Evolutionary conservation across 2,113 vertebrate species (phyloP).

Genomic region (zebrafish (Danio rerio)): DNA sequence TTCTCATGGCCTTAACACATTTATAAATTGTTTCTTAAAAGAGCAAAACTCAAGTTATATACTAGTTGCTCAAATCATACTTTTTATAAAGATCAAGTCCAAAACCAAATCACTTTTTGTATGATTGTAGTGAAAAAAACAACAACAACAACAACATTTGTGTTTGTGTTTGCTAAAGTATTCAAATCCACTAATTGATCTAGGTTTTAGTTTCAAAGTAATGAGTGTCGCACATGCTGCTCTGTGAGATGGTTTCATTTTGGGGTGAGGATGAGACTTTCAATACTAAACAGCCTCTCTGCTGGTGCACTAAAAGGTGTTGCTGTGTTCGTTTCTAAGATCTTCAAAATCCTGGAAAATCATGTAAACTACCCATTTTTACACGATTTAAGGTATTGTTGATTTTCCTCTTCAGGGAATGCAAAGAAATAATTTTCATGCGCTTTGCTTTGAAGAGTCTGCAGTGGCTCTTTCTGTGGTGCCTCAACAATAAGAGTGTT

Average conservation of each 20-base stretch:
- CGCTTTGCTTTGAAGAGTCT: background rate
- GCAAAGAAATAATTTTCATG: background rate
- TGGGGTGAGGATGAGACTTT: slow-evolving; percentile 13
- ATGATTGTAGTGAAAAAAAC: too few species aligned
- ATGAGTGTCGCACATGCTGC: background rate
- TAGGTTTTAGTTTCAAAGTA: slow-evolving; percentile 3
- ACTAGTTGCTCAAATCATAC: too few species aligned
- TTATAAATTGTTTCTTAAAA: too few species aligned
- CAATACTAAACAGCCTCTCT: background rate
- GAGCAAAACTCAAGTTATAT: too few species aligned
- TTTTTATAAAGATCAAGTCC: too few species aligned
- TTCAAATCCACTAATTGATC: background rate
- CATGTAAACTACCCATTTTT: background rate
- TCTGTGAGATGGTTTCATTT: slow-evolving; percentile 1
- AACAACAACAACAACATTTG: too few species aligned
- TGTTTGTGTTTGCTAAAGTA: too few species aligned
- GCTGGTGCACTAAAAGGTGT: slow-evolving; percentile 5
- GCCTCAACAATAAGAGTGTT: background rate
- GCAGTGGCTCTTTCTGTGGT: background rate
- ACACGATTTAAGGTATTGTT: background rate
- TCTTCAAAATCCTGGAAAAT: background rate
- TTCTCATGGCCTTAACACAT: too few species aligned
- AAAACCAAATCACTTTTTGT: too few species aligned
- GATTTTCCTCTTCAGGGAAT: background rate
- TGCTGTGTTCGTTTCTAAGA: background rate